Percentiles rank a stretch among this genome's conserved stretches.
Conservation (phyloP, 2,113 vertebrate genomes). For the Cyanoramphus novaezelandiae region DNA sequence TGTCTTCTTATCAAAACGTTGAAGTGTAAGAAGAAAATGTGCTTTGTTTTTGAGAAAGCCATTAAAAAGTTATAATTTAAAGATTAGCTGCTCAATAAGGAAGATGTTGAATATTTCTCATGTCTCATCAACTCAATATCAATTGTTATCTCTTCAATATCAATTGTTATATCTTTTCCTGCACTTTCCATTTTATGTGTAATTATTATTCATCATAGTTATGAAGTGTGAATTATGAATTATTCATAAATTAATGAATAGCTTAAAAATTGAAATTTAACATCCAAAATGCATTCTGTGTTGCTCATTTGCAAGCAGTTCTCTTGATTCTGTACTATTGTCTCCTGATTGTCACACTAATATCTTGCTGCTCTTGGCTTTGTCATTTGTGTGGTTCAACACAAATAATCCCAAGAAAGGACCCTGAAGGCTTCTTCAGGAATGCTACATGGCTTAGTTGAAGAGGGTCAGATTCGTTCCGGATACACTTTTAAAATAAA, state of each 20-base stretch:
- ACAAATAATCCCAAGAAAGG: background rate
- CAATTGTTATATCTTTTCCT: conserved; percentile 33
- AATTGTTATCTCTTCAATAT: conserved; percentile 54
- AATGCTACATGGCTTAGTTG: background rate
- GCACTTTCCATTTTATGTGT: conserved; percentile 27
- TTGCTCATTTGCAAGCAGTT: background rate
- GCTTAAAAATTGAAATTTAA: conserved; percentile 28
- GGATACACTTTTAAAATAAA: background rate
- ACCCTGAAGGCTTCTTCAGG: background rate
- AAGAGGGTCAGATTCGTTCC: background rate
- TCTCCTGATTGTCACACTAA: background rate
- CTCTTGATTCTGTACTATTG: background rate
- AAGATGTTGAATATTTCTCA: conserved; percentile 23
- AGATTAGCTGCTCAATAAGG: background rate
- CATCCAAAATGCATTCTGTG: background rate
- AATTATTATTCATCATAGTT: conserved; percentile 55
- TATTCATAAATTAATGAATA: conserved; percentile 55
- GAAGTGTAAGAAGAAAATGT: background rate
- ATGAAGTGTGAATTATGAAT: conserved; percentile 40
- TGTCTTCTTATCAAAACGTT: background rate
- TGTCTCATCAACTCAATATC: conserved; percentile 26
- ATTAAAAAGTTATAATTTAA: background rate
- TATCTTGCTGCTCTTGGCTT: background rate
- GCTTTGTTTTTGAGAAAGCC: conserved; percentile 32
- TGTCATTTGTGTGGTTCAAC: background rate